Conservation (phyloP, 2,888 invertebrate genomes). For the Xylophagus ater region DNA sequence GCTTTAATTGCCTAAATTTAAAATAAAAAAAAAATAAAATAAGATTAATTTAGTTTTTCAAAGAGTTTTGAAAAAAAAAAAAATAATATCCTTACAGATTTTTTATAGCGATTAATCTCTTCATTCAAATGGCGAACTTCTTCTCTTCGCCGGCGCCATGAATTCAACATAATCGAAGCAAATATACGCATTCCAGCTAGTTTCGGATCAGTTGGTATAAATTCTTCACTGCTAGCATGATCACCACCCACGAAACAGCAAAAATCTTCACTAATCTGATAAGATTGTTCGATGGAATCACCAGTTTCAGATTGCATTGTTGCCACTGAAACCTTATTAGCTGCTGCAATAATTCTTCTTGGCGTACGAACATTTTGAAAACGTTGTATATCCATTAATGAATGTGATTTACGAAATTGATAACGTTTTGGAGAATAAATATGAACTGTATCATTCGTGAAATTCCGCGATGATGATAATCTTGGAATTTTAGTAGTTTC, state of each 20-base stretch:
- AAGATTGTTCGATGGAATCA: neutral
- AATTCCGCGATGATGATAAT: neutral
- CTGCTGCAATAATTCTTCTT: neutral
- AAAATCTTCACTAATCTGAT: constrained; percentile 2
- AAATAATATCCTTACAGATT: constrained; percentile 20
- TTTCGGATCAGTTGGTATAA: constrained; percentile 19
- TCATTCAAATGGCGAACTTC: constrained; percentile 25
- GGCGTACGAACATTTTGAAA: neutral
- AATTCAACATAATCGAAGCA: constrained; percentile 27
- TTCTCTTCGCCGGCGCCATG: constrained; percentile 30
- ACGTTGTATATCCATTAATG: constrained; percentile 10
- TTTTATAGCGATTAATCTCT: constrained; percentile 22
- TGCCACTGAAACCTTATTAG: neutral
- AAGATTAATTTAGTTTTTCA: neutral
- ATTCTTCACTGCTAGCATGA: neutral
- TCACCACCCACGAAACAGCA: constrained; percentile 6
- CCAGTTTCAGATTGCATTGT: neutral
- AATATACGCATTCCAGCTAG: constrained; percentile 27
- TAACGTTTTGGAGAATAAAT: neutral
- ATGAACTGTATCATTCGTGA: neutral
- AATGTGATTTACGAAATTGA: neutral
- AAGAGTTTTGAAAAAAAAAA: neutral
- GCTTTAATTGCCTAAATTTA: constrained; percentile 22
- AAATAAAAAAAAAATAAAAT: neutral
- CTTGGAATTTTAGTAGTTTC: constrained; percentile 3